Conservation (phyloP, 2,888 invertebrate genomes). For the Heliconius sara region DNA sequence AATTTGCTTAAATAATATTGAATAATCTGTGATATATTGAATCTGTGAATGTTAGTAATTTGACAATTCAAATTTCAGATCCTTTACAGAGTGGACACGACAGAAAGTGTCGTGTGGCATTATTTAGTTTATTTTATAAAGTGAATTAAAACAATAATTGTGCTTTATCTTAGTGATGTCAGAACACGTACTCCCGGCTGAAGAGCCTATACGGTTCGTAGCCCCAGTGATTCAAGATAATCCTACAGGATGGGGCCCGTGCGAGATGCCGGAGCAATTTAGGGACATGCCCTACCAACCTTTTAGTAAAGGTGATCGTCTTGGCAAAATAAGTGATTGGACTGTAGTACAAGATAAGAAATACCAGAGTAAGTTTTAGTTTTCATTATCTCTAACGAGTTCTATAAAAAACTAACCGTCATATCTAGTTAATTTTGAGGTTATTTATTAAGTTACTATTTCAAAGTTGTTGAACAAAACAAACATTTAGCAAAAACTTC, state of each 20-base stretch:
- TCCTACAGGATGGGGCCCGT: conserved; percentile 98
- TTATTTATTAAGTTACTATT: conserved; percentile 43
- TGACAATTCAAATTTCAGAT: neutral
- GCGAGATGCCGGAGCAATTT: conserved; percentile 96
- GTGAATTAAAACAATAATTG: conserved; percentile 45
- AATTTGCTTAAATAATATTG: neutral
- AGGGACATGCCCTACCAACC: conserved; percentile 99
- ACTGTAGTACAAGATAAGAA: conserved; percentile 97
- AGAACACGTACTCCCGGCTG: conserved; percentile 82
- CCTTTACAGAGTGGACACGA: conserved; percentile 17
- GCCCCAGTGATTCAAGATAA: conserved; percentile 92
- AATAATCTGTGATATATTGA: conserved; percentile 1
- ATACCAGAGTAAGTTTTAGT: conserved; percentile 89
- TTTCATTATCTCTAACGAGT: neutral
- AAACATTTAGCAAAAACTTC: neutral
- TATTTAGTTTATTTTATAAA: conserved; percentile 29
- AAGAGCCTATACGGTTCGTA: conserved; percentile 86
- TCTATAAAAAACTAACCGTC: neutral
- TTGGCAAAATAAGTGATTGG: conserved; percentile 99
- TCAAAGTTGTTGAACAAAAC: neutral
- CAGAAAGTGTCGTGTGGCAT: conserved; percentile 66
- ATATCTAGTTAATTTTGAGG: conserved; percentile 41
- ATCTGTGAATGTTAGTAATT: neutral
- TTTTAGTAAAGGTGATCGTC: conserved; percentile 98
- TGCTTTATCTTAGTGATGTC: conserved; percentile 63